These are phyloP conservation scores for Bombus confusus DNA, from an alignment of 1,140 invertebrate species.

Conservation along the genomic window DNA sequence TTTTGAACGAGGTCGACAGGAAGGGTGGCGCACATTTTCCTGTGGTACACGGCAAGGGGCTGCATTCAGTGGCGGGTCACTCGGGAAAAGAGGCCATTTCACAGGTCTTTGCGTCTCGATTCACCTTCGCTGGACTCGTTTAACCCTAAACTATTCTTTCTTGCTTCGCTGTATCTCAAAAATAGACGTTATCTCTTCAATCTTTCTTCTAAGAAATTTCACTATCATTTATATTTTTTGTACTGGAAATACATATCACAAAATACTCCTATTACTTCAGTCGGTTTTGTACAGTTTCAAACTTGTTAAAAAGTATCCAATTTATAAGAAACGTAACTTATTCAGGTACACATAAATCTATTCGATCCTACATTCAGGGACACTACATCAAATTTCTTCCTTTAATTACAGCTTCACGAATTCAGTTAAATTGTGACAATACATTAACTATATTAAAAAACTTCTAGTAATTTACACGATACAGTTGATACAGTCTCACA, in stretches of 20 bases:
- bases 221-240: background rate
- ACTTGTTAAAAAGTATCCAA: too few species aligned
- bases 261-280: background rate
- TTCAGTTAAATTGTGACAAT: too few species aligned
- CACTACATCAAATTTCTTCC: too few species aligned
- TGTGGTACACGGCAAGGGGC: conserved; percentile 5
- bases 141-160: conserved; percentile 15
- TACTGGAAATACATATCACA: background rate
- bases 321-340: too few species aligned
- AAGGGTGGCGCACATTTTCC: conserved; percentile 44
- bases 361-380: too few species aligned
- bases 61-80: conserved; percentile 44
- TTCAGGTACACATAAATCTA: too few species aligned
- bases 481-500: background rate
- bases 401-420: too few species aligned
- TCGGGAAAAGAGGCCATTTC: conserved; percentile 61
- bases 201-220: background rate
- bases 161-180: conserved; percentile 4
- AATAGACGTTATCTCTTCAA: background rate
- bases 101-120: conserved; percentile 48
- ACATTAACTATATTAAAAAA: too few species aligned
- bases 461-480: too few species aligned
- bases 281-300: background rate
- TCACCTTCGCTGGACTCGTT: conserved; percentile 33
- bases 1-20: conserved; percentile 43